Evolutionary conservation across 2,113 vertebrate species (phyloP), one percentile per base, ranked within the genome.

Genomic region (Microcebus murinus): DNA sequence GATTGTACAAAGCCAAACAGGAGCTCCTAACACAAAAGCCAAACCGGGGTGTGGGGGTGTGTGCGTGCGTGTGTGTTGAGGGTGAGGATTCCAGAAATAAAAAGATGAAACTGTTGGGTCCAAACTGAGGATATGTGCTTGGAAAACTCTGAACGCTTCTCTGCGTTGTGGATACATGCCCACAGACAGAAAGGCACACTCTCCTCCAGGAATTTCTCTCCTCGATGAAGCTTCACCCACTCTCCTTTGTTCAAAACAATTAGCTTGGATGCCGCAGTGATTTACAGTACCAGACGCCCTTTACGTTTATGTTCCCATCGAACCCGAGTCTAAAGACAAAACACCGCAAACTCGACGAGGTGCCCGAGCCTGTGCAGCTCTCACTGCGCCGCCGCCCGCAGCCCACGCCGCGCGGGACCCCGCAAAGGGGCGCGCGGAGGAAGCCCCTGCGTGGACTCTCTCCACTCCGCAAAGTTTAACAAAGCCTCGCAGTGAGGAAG

Each of bases 231-330:
- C 94, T 93, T 83, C 90, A 73, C 76, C 52, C 90, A 73, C 67
- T 93, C 93, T 93, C 96, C 97, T 98, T 98, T 98, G 97, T 98
- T 96, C 94, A 90, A 82, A 96, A 97, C 90, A 96, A 95, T 97
- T 97, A 96, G 71, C 91, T 83, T 73, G 77, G 83, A 63, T 77
- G 91, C 87, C 36, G 76, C 73, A 39, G 91, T 39, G 90, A 87
- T 87, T 95, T 77, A 39, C 93, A 83, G 92, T 42, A 87, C 27
- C 68, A 77, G 89, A 61, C 59, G 68, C 82, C 48, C 79, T 70
- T 93, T 55, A 55, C 82, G 42, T 42, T 1, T 68, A 59, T 48
- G 36, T 73, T 82, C 65, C 63, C 82, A 80, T 67, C 87, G 48
- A 83, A 91, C 34, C 45, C 92, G 18, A n/a, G 39, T 91, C 68